Base-by-base conservation (phyloP, 2,113 vertebrate genomes). In the Silurus glanis region DNA sequence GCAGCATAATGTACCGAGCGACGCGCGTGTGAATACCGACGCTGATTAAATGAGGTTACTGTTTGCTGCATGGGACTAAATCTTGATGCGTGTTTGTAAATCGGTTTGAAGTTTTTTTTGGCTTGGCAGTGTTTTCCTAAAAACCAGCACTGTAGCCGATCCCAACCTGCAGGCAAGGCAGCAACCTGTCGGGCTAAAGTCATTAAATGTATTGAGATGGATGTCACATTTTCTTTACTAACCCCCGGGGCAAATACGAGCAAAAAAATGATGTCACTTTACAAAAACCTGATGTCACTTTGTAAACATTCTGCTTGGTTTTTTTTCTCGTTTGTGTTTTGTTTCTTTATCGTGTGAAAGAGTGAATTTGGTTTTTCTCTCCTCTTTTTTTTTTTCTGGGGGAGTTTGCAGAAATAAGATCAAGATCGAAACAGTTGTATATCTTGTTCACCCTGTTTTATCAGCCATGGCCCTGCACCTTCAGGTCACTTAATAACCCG, bases 211-310 rank as follows among this genome's bases (percentile, higher is more conserved):
- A 80, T 64, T 83, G 51, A 55, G 85, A 81, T 84, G 84, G 82
- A 78, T 37, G 61, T 62, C 45, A 37, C 59, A 69, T 82, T 84
- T 78, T 78, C 80, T 88, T 78, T 74, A 64, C 87, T 86, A 84
- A 87, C 90, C 90, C 89, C 90, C 89, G 88, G 91, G 62, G 8
- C 61, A 87, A 89, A 85, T 82, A 91, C 88, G 83, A 86, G 91
- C 87, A 91, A 93, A 94, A 93, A 94, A 92, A 91, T 91, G 92
- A 94, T 94, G 94, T 95, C 93, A 94, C 93, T 95, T 95, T 95
- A 93, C 92, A 91, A 93, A 93, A 90, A 90, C 92, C 92, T 92
- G 93, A 93, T 94, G 93, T 95, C 93, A 94, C 93, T 94, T 94
- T 95, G 92, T 93, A 92, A 85, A 92, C 90, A 82, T 92, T 91